A percentile compares a stretch with the other conserved stretches of the same genome.
These are phyloP conservation scores for Betta splendens DNA, from an alignment of 2,797 vertebrate species.

Conservation along the genomic window DNA sequence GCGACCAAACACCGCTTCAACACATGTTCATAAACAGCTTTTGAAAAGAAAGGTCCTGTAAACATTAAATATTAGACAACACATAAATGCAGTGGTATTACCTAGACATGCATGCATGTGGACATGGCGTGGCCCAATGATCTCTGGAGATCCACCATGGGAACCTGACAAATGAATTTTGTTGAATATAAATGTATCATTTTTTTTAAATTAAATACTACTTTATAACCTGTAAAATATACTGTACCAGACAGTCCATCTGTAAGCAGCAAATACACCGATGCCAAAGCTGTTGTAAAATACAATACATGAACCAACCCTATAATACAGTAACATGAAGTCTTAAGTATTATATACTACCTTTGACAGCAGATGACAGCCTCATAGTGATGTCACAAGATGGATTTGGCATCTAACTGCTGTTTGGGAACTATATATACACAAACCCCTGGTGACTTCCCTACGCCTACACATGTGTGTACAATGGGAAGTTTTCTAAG, in stretches of 20 bases:
- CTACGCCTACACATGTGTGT: conserved; percentile 1
- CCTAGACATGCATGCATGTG: conserved; percentile 39
- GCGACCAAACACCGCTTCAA: background rate
- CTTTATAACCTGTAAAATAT: background rate
- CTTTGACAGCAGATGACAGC: conserved; percentile 47
- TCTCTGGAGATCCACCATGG: conserved; percentile 49
- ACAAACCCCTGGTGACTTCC: conserved; percentile 58
- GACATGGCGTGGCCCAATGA: conserved; percentile 41
- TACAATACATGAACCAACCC: background rate
- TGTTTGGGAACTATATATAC: conserved; percentile 22
- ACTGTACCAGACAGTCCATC: conserved; percentile 64
- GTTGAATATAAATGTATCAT: conserved; percentile 12
- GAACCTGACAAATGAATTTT: conserved; percentile 32
- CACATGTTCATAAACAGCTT: background rate
- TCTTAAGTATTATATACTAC: conserved; percentile 62
- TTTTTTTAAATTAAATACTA: background rate
- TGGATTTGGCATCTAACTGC: conserved; percentile 2
- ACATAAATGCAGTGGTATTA: conserved; percentile 25
- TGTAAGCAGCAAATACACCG: conserved; percentile 43
- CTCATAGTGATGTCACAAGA: conserved; percentile 47
- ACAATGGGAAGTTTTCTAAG: conserved; percentile 12
- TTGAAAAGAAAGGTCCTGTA: background rate
- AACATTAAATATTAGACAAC: background rate
- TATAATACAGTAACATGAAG: background rate
- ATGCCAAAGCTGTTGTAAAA: conserved; percentile 55